Evolutionary conservation across 2,797 vertebrate genomes (phyloP).

Genomic region (Perodicticus potto): DNA sequence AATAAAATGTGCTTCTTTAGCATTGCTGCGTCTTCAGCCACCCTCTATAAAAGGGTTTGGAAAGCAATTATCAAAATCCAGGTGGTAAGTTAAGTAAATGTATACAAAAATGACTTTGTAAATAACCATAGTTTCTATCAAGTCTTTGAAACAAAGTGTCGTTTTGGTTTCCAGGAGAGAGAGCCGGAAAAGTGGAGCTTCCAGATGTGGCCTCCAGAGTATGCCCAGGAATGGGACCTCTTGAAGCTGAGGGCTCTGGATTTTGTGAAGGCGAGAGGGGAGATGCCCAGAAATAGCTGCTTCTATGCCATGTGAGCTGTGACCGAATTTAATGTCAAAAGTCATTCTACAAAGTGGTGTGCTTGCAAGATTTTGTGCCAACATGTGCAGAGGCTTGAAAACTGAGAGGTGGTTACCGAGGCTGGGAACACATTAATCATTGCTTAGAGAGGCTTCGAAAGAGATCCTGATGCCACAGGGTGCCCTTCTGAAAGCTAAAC

Average conservation of each 20-base stretch:
- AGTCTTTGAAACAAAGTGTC: not conserved
- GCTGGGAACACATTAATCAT: not conserved
- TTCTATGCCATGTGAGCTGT: not conserved
- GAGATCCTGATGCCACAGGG: not conserved
- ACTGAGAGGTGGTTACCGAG: not conserved
- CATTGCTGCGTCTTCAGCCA: fast-evolving
- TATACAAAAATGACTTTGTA: not conserved
- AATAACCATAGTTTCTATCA: not conserved
- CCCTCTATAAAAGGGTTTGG: not conserved
- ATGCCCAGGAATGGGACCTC: not conserved
- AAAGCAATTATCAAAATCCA: not conserved
- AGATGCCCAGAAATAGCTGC: not conserved
- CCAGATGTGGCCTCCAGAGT: not conserved
- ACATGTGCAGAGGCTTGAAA: not conserved
- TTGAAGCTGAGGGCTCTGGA: not conserved
- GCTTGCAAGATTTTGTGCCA: not conserved
- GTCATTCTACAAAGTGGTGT: not conserved
- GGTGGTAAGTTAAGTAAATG: slow-evolving; percentile 25
- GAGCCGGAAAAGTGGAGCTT: not conserved
- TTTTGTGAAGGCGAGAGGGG: not conserved
- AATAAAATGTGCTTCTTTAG: not conserved
- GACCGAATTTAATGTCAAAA: not conserved
- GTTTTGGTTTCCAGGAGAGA: slow-evolving; percentile 69
- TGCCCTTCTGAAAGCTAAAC: not conserved
- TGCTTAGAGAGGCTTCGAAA: not conserved